Evolutionary conservation across 2,888 invertebrate genomes (phyloP), one percentile per base, ranked within the genome.

Genomic region (Poecilobothrus nobilitatus): DNA sequence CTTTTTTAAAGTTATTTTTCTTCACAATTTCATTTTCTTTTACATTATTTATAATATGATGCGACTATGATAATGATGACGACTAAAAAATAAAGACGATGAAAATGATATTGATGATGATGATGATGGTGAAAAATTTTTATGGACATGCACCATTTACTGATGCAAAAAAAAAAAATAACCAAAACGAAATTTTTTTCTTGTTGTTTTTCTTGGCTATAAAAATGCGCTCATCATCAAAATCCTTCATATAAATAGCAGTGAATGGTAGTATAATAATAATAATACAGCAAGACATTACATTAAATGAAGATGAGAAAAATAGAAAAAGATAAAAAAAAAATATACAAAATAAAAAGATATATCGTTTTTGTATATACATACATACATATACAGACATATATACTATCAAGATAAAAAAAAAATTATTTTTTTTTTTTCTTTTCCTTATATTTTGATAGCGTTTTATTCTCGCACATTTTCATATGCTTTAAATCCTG

Each of bases 171-270:
- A 8, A 12, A 8, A 7, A 8, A 12, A 10, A 12, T 37, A 12
- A 5, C 9, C 37, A 37, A 37, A 27, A 27, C 27, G 7, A 37
- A 37, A 37, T 37, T 37, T 37, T 1, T 37, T 37, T 37, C 7
- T 37, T 37, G 4, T 37, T 53, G n/a, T 53, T 53, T 53, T 41
- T 12, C 15, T 41, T n/a, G 53, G 53, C 53, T 18, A 53, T 53
- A 53, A 53, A 53, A 53, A 53, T 53, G 15, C 53, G 53, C 53
- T 53, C 53, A 53, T 53, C 53, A 53, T 53, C 53, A 53, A 53
- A 53, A 53, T 53, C n/a, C 2, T 18, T 18, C 6, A 53, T 53
- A 53, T 53, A 53, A 53, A 53, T 53, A 18, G 53, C 37, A 37
- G 12, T 53, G 15, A 12, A 41, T 15, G 27, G 41, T 41, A 41